phyloP scores from a whole-genome alignment of 2,888 invertebrate species.

The Ophion ellenae region DNA sequence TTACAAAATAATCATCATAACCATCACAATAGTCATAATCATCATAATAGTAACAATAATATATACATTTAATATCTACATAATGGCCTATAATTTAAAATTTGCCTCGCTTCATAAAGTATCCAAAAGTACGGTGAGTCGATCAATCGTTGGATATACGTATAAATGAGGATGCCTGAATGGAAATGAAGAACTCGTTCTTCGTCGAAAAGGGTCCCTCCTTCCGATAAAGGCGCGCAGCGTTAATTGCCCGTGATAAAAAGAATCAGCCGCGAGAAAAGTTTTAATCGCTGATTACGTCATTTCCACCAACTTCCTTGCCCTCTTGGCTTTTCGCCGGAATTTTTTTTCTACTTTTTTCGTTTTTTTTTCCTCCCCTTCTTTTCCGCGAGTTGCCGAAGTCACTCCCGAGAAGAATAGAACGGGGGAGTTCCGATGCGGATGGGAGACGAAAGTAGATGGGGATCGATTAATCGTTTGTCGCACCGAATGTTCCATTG shows the following conservation, averaged over 20 bases:
- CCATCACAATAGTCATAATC: neutral
- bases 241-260: constrained; percentile 72
- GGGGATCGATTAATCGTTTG: too few species aligned
- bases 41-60: too few species aligned
- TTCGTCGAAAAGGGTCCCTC: constrained; percentile 28
- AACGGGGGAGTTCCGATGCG: too few species aligned
- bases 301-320: constrained; percentile 41
- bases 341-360: neutral
- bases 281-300: constrained; percentile 78
- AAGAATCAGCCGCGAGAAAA: constrained; percentile 72
- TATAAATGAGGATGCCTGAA: constrained; percentile 14
- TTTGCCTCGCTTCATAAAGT: too few species aligned
- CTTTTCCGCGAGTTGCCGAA: too few species aligned
- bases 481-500: too few species aligned
- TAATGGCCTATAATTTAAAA: too few species aligned
- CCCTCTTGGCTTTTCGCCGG: neutral
- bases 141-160: constrained; percentile 8
- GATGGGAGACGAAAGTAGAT: neutral
- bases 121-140: neutral
- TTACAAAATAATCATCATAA: too few species aligned
- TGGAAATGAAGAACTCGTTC: constrained; percentile 24
- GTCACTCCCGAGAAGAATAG: too few species aligned
- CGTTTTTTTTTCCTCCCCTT: too few species aligned
- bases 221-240: constrained; percentile 63
- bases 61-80: too few species aligned